Percentiles rank a stretch among this genome's conserved stretches.
phyloP scores from a whole-genome alignment of 1,140 invertebrate genomes.

The Colletes gigas region DNA sequence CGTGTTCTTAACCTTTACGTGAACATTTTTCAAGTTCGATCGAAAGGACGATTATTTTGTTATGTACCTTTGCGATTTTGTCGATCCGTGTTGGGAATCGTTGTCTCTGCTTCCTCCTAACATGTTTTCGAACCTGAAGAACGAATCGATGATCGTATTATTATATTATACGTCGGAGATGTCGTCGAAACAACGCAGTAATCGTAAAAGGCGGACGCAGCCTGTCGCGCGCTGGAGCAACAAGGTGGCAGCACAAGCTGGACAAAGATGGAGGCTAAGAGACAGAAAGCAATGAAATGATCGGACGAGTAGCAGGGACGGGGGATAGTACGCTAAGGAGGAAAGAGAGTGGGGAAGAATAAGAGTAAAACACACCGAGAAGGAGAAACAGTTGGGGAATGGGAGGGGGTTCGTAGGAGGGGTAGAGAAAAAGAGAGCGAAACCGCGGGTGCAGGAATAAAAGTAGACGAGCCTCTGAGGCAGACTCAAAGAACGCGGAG shows the following conservation, averaged over 20 bases:
- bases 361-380: not conserved
- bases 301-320: not conserved
- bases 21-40: not conserved
- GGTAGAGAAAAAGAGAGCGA: slow-evolving; percentile 4
- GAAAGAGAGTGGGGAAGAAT: not conserved
- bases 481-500: slow-evolving; percentile 38
- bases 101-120: not conserved
- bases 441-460: slow-evolving; percentile 41
- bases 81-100: not conserved
- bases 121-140: slow-evolving; percentile 45
- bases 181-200: not conserved
- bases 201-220: slow-evolving; percentile 31
- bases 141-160: slow-evolving; percentile 32
- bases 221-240: not conserved
- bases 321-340: not conserved
- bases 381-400: not conserved
- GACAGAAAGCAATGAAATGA: not conserved
- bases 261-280: no score
- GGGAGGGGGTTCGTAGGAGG: not conserved
- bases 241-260: not conserved
- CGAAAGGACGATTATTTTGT: not conserved
- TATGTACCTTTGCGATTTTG: not conserved
- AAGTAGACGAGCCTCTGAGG: slow-evolving; percentile 49
- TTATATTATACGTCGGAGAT: slow-evolving; percentile 31
- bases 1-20: not conserved